Evolutionary conservation across 2,888 invertebrate species (phyloP), one percentile per base, ranked within the genome.

Genomic region (Drosophila neotestacea): DNA sequence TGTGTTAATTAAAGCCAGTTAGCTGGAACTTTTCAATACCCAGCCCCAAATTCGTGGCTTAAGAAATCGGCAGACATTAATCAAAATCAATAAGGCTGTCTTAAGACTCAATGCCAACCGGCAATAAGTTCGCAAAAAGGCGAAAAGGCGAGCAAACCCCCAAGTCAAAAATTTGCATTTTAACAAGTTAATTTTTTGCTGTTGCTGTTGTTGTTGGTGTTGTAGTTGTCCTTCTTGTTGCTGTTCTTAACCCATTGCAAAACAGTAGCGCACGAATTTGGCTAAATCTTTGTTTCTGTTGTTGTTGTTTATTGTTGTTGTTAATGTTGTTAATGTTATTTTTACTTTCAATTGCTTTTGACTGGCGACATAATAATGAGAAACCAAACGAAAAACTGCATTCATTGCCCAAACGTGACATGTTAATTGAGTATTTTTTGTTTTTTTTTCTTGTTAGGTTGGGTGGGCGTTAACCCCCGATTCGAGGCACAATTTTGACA

Each of bases 201-300:
- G 46, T 36, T 48, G 55, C 56, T 64, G 62, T 48, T 56, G 38
- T 32, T 63, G 46, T 22, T 51, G 50, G 47, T 41, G 41, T 41
- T 56, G 39, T 32, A 48, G 52, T 63, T 41, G 46, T 69, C 44
- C 41, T 51, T 61, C 27, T 54, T 65, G 58, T 52, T 52, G 22
- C 28, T 71, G 72, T 74, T 80, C 87, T 86, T 73, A 78, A 64
- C 34, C 63, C 80, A 84, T 86, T 89, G 83, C 74, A 83, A 86
- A 89, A 90, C 89, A 69, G 89, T 89, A 89, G 89, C 89, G 75
- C 89, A 89, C 90, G 89, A 89, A 82, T 80, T 89, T 81, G 56
- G 64, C 66, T 28, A 67, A 50, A 71, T 16, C 16, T 55, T 47
- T 41, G 58, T 16, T 16, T 16, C 59, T 52, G 64, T 30, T 70